Base-by-base conservation (phyloP, 2,888 invertebrate species). In the Hydropsyche betteni region DNA sequence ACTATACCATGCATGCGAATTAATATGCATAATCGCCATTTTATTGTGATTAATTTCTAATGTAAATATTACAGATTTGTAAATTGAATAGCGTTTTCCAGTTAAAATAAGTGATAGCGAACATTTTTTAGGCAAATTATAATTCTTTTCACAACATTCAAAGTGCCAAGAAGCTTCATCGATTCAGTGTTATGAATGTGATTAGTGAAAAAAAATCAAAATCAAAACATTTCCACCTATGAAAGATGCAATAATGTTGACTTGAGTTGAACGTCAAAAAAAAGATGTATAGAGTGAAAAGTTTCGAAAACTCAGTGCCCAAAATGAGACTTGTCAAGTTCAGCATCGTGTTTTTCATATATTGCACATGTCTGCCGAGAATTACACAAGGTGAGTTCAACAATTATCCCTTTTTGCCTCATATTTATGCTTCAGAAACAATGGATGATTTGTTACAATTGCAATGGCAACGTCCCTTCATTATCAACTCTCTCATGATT, bases 291-390 rank as follows among this genome's bases (percentile, higher is more conserved):
- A 33, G 64, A 12, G 7, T 36, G 64, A 34, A 64, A 69, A 58
- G 38, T 10, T 12, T 72, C n/a, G 61, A 58, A 36, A 69, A 53
- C 12, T 69, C 51, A 24, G 53, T 36, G n/a, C 51, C 55, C 10
- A 74, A 74, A 34, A 74, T 74, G 74, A 68, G 74, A 55, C 55
- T 74, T 33, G 8, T 74, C 33, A 74, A 74, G 38, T 74, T 74
- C 52, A 74, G 74, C 50, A 74, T 74, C 33, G 74, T 74, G 14
- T 74, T 69, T 68, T 69, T 74, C 69, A 74, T 74, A 34, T 74
- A 69, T 52, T 74, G 74, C 69, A 55, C 74, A 5, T 69, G 69
- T 34, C 34, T 74, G n/a, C 50, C 74, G 14, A 74, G 74, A 52
- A 24, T 44, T 53, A 38, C 38, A 51, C 24, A 74, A 51, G 74